Conservation (phyloP, 2,888 invertebrate genomes). For the Phasia obesa region DNA sequence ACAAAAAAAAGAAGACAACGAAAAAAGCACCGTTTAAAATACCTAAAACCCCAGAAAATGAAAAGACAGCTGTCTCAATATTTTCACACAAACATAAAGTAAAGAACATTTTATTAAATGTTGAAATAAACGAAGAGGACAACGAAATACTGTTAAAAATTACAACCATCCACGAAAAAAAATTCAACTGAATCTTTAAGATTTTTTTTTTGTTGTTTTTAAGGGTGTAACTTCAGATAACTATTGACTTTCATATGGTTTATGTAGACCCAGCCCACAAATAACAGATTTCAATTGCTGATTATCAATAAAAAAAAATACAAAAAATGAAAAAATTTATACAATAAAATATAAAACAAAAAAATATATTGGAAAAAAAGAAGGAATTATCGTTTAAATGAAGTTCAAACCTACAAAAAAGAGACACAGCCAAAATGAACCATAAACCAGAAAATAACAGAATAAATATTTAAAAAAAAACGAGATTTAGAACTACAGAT, state of each 20-base stretch:
- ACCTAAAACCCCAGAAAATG: conserved; percentile 20
- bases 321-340: conserved; percentile 39
- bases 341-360: conserved; percentile 38
- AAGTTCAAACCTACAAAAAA: conserved; percentile 55
- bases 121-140: conserved; percentile 40
- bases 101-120: conserved; percentile 10
- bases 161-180: conserved; percentile 5
- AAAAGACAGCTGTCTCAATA: conserved; percentile 60
- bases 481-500: conserved; percentile 48
- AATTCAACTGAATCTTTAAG: conserved; percentile 32
- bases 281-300: conserved; percentile 64
- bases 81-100: conserved; percentile 14
- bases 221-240: conserved; percentile 64
- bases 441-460: conserved; percentile 14
- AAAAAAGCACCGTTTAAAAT: conserved; percentile 34
- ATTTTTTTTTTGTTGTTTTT: conserved; percentile 29
- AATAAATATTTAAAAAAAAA: background rate
- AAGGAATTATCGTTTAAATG: conserved; percentile 24
- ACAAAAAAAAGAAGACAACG: conserved; percentile 6
- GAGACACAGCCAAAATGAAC: conserved; percentile 16
- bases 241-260: conserved; percentile 60
- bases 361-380: background rate
- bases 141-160: conserved; percentile 12
- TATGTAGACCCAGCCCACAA: conserved; percentile 70
- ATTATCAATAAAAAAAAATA: conserved; percentile 50